Conservation (phyloP, 1,140 invertebrate species). For the Saxidomus purpurata region DNA sequence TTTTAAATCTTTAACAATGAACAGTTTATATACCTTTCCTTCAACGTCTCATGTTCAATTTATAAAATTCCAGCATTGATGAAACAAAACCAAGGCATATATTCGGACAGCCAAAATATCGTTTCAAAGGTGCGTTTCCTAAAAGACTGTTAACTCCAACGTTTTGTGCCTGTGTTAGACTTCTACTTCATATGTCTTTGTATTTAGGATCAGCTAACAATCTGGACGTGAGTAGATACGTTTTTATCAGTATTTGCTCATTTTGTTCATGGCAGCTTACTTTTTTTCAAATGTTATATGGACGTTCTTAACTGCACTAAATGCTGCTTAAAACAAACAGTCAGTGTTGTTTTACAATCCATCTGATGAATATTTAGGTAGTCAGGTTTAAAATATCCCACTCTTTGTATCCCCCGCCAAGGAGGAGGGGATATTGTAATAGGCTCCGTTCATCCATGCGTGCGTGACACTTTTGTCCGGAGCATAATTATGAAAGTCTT, state of each 20-base stretch:
- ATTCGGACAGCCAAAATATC: slow-evolving; percentile 52
- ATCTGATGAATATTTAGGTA: neutral
- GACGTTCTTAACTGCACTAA: neutral
- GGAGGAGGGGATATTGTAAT: too few species aligned
- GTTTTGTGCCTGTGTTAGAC: slow-evolving; percentile 59
- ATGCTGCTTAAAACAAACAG: neutral
- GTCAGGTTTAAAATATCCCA: too few species aligned
- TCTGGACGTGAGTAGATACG: neutral
- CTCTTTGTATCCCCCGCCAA: too few species aligned
- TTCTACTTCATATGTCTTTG: slow-evolving; percentile 71
- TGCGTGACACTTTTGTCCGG: too few species aligned
- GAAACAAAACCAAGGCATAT: slow-evolving; percentile 69
- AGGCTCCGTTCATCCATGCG: too few species aligned
- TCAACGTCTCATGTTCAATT: too few species aligned
- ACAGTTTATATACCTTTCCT: too few species aligned
- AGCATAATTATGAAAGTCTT: too few species aligned
- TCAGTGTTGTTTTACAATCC: neutral
- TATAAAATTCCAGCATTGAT: slow-evolving; percentile 49
- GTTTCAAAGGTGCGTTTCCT: slow-evolving; percentile 33
- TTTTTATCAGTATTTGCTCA: too few species aligned
- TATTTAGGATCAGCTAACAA: slow-evolving; percentile 60
- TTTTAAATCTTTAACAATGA: too few species aligned
- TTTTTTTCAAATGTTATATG: neutral
- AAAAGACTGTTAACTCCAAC: slow-evolving; percentile 62
- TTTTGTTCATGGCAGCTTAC: neutral